phyloP scores from a whole-genome alignment of 2,113 vertebrate genomes.

The Shinisaurus crocodilurus region DNA sequence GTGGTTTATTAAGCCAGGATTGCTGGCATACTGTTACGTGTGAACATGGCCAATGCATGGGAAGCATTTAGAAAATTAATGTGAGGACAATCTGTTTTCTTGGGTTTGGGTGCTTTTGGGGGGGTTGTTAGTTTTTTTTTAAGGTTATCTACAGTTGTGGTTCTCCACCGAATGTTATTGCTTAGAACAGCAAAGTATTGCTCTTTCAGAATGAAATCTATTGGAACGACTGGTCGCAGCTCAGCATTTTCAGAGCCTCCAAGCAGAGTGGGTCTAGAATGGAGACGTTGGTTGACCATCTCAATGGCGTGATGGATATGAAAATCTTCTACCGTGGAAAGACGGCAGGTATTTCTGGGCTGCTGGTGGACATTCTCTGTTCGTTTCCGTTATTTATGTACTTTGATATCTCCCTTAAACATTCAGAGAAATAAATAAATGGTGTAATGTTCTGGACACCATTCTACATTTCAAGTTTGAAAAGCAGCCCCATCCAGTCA shows the following conservation, averaged over 20 bases:
- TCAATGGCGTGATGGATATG: constrained; percentile 96
- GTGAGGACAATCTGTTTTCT: not conserved
- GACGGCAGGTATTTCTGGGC: constrained; percentile 80
- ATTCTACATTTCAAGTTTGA: not conserved
- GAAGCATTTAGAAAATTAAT: not conserved
- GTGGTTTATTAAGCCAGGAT: not conserved
- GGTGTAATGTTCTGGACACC: too few relatives aligned
- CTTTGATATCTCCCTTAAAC: not conserved
- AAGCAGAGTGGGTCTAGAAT: constrained; percentile 85
- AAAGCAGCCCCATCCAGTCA: not conserved
- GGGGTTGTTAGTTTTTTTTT: not conserved
- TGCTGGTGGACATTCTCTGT: not conserved
- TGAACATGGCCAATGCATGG: not conserved
- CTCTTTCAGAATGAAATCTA: constrained; percentile 93
- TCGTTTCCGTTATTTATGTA: too few relatives aligned
- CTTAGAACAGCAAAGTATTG: constrained; percentile 25
- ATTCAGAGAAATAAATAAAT: not conserved
- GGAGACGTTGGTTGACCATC: constrained; percentile 86
- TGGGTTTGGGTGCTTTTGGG: not conserved
- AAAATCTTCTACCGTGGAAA: constrained; percentile 98
- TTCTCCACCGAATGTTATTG: not conserved
- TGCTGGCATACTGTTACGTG: not conserved
- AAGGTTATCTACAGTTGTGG: not conserved
- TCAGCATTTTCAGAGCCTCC: constrained; percentile 95
- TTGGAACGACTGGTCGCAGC: constrained; percentile 98